phyloP scores from a whole-genome alignment of 1,140 invertebrate genomes.

The Drosophila kepulauana region DNA sequence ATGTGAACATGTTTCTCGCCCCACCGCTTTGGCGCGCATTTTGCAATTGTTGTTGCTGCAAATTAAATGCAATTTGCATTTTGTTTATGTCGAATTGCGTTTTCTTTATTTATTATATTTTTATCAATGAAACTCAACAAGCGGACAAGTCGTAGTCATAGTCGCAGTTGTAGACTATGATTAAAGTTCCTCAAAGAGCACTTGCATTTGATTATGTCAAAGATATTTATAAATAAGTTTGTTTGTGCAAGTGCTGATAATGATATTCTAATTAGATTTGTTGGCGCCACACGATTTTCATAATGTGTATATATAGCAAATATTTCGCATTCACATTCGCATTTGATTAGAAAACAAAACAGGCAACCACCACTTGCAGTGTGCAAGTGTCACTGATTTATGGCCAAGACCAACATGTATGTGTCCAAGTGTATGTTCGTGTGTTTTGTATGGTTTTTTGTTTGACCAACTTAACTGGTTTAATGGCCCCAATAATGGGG shows the following conservation, averaged over 20 bases:
- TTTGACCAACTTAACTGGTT: conserved; percentile 80
- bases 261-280: conserved; percentile 68
- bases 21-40: conserved; percentile 28
- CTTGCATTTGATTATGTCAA: neutral
- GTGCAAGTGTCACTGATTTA: conserved; percentile 80
- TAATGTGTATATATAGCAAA: conserved; percentile 70
- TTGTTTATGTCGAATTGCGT: conserved; percentile 58
- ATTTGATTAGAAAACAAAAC: conserved; percentile 49
- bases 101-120: conserved; percentile 23
- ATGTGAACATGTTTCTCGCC: neutral
- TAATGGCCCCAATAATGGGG: conserved; percentile 58
- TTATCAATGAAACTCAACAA: conserved; percentile 66
- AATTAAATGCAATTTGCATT: conserved; percentile 45
- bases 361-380: conserved; percentile 51
- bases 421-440: conserved; percentile 21
- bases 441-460: conserved; percentile 57
- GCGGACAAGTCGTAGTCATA: conserved; percentile 39
- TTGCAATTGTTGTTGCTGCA: conserved; percentile 35
- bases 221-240: neutral
- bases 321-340: conserved; percentile 56
- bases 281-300: conserved; percentile 73
- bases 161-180: conserved; percentile 27
- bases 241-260: conserved; percentile 12
- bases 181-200: conserved; percentile 19
- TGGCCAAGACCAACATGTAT: conserved; percentile 47